Evolutionary conservation across 2,888 invertebrate genomes (phyloP).

Genomic region (Troglohyphantes excavatus): DNA sequence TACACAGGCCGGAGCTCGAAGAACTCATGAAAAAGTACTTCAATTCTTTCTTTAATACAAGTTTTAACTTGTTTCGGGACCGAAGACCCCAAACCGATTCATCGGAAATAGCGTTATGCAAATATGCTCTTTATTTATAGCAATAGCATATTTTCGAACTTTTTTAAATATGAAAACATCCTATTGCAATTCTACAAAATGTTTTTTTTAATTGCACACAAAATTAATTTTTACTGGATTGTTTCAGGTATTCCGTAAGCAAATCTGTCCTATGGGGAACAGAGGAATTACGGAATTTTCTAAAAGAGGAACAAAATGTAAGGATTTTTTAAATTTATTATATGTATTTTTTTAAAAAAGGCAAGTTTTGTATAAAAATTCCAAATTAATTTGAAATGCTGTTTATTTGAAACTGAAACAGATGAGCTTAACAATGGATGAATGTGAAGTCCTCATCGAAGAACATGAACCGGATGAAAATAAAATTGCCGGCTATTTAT

Average conservation of each 20-base stretch:
- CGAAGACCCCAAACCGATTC: no score
- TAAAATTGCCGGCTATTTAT: slow-evolving; percentile 81
- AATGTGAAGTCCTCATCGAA: slow-evolving; percentile 81
- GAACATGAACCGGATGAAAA: slow-evolving; percentile 82
- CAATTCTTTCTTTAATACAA: no score
- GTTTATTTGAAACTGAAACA: no score
- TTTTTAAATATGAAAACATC: no score
- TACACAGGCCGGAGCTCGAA: slow-evolving; percentile 84
- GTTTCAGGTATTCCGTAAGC: slow-evolving; percentile 82
- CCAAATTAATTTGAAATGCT: no score
- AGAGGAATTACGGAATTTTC: slow-evolving; percentile 84
- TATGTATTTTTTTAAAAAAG: not conserved
- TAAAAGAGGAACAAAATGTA: slow-evolving; percentile 84
- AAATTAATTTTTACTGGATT: not conserved
- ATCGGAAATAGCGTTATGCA: no score
- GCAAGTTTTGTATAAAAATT: no score
- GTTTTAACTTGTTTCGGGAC: no score
- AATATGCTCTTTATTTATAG: no score
- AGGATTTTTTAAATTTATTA: slow-evolving; percentile 11
- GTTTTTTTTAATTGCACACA: no score
- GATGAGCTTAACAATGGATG: slow-evolving; percentile 76
- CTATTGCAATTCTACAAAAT: no score
- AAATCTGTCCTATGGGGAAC: slow-evolving; percentile 83
- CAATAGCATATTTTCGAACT: no score
- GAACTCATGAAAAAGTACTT: slow-evolving; percentile 78